Percentiles rank a stretch among this genome's conserved stretches.
Conservation (phyloP, 2,113 vertebrate genomes). For the Furnarius figulus region DNA sequence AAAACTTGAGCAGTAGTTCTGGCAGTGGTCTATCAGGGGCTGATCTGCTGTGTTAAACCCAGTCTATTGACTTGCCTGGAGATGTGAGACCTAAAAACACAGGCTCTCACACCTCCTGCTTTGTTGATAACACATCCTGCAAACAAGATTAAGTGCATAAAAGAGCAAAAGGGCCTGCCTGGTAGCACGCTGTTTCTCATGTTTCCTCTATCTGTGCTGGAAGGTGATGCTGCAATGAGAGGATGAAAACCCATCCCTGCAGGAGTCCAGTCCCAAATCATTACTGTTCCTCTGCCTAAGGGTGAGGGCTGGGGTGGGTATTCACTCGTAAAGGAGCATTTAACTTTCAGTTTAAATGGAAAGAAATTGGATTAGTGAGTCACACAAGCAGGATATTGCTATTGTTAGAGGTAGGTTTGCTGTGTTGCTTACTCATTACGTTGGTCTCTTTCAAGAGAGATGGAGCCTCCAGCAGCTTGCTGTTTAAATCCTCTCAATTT, state of each 20-base stretch:
- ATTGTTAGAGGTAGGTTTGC: neutral
- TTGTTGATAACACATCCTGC: neutral
- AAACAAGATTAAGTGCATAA: neutral
- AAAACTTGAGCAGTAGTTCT: neutral
- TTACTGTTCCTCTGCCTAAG: neutral
- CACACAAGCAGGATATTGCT: neutral
- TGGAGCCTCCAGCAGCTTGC: neutral
- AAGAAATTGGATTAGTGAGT: neutral
- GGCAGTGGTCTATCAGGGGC: fast-evolving
- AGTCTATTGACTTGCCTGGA: neutral
- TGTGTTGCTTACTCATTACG: neutral
- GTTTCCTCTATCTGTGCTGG: neutral
- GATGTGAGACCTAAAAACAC: neutral
- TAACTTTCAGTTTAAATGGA: neutral
- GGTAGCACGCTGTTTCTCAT: neutral
- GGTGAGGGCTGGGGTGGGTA: neutral
- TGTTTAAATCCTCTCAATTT: neutral
- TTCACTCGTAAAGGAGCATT: neutral
- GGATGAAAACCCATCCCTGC: neutral
- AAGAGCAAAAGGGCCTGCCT: neutral
- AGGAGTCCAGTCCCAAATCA: neutral
- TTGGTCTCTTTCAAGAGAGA: neutral
- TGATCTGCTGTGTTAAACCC: fast-evolving
- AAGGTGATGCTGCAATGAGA: neutral
- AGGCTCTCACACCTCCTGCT: neutral